phyloP scores from a whole-genome alignment of 2,113 vertebrate species.

The Oncorhynchus gorbuscha region DNA sequence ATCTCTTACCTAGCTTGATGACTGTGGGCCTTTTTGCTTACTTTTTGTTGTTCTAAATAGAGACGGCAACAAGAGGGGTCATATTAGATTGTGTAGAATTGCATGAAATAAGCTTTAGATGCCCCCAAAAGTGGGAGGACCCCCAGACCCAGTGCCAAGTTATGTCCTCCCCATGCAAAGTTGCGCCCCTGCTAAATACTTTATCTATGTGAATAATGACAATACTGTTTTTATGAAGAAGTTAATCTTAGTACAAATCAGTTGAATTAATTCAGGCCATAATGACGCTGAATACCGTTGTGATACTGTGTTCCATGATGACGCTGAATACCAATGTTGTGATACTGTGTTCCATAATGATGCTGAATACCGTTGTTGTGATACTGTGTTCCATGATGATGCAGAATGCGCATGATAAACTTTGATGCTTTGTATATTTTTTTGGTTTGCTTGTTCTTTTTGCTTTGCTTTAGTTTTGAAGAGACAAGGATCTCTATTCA shows the following conservation, averaged over 20 bases:
- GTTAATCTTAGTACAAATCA: slow-evolving; percentile 10
- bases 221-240: slow-evolving; percentile 22
- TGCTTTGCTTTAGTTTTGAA: background rate
- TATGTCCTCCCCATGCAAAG: no score
- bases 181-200: no score
- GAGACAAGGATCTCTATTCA: background rate
- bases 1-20: no score
- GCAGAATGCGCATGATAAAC: slow-evolving; percentile 25
- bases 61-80: no score
- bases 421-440: slow-evolving; percentile 6
- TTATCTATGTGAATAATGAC: background rate
- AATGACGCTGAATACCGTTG: background rate
- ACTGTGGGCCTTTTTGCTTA: no score
- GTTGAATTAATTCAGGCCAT: background rate
- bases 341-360: no score
- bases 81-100: no score
- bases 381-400: slow-evolving; percentile 11
- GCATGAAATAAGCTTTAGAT: no score
- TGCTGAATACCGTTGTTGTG: background rate
- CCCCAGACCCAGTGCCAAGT: no score
- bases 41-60: no score
- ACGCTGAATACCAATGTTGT: background rate
- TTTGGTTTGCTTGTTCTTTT: background rate
- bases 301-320: no score
- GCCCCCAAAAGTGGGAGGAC: no score